A percentile compares a stretch with the other conserved stretches of the same genome.
Evolutionary conservation across 2,888 invertebrate genomes (phyloP).

Genomic region (Geotrupes spiniger): DNA sequence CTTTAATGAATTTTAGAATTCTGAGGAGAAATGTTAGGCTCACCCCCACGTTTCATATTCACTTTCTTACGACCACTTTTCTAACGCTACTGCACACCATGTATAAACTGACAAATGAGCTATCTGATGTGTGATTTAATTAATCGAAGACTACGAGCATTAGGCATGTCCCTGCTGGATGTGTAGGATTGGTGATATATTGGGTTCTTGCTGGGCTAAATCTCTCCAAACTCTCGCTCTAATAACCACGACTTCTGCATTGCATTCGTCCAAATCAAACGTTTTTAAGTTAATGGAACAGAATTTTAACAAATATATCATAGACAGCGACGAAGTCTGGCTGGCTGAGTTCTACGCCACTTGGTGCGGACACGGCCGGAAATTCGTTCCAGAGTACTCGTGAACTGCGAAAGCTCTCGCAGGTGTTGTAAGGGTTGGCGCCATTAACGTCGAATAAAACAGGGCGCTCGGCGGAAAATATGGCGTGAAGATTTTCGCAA

Average conservation of each 20-base stretch:
- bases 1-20: no score
- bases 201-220: no score
- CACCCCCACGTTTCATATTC: no score
- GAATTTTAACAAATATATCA: conserved; percentile 84
- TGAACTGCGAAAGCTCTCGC: conserved; percentile 7
- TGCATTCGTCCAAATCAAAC: conserved; percentile 69
- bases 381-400: conserved; percentile 81
- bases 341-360: conserved; percentile 91
- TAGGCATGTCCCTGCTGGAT: no score
- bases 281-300: conserved; percentile 83
- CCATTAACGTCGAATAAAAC: conserved; percentile 83
- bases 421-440: conserved; percentile 85
- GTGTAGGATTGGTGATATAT: no score
- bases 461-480: no score
- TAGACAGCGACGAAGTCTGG: conserved; percentile 82
- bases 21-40: no score
- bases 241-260: conserved; percentile 45
- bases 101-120: no score
- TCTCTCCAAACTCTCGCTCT: conserved; percentile 25
- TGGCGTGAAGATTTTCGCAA: conserved; percentile 84
- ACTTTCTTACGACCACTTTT: no score
- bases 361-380: conserved; percentile 88
- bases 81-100: no score
- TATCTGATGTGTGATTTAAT: no score
- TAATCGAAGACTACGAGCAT: no score